A percentile compares a stretch with the other conserved stretches of the same genome.
These are phyloP conservation scores for Cyprinella venusta DNA, from an alignment of 2,797 vertebrate genomes.

Conservation along the genomic window DNA sequence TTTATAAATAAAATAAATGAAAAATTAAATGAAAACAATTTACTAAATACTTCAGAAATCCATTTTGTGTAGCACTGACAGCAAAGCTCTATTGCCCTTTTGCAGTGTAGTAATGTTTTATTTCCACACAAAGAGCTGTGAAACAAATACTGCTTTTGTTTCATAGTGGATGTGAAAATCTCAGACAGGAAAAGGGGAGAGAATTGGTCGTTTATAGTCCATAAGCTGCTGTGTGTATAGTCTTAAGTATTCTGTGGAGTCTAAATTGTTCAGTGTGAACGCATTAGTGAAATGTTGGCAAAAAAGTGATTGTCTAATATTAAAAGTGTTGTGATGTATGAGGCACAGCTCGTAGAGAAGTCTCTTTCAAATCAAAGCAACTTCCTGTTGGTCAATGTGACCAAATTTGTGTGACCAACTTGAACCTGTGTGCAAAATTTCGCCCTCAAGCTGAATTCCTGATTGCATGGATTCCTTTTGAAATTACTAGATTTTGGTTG, in stretches of 20 bases:
- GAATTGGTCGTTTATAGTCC: neutral
- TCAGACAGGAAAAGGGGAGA: neutral
- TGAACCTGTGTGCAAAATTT: neutral
- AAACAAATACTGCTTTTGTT: conserved; percentile 10
- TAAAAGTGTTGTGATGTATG: neutral
- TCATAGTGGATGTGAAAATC: neutral
- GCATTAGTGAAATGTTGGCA: neutral
- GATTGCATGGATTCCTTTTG: neutral
- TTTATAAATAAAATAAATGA: too few relatives aligned
- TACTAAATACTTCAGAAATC: neutral
- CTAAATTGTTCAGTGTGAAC: neutral
- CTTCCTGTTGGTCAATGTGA: neutral
- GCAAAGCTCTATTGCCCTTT: neutral
- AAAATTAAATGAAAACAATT: too few relatives aligned
- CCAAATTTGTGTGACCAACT: neutral
- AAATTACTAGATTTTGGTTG: neutral
- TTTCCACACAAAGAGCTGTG: conserved; percentile 20
- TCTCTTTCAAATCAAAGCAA: neutral
- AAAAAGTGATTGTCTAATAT: neutral
- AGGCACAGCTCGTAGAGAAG: neutral
- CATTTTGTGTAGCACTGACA: neutral
- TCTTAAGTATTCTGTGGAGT: neutral
- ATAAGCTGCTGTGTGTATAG: neutral
- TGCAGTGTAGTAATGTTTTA: neutral
- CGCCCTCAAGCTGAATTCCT: neutral